Base-by-base conservation (phyloP, 2,113 vertebrate genomes). In the Stigmatopora argus region DNA sequence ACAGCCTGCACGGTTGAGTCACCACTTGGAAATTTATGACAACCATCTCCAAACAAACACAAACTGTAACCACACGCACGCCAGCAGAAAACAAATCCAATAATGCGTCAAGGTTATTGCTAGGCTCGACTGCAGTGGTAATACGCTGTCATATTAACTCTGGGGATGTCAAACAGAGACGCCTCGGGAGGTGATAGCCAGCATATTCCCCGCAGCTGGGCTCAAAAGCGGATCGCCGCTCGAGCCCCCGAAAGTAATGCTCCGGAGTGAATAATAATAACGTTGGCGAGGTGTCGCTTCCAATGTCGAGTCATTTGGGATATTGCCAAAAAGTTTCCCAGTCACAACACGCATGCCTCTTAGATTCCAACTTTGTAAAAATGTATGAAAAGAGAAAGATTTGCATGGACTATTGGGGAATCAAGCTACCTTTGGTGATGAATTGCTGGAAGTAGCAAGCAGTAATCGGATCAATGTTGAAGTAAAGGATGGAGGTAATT, bases 191-290 rank as follows among this genome's bases (percentile, higher is more conserved):
- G 55, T 70, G 72, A 80, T 77, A 41, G 9, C 14, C 71, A 58
- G 74, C 69, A 63, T 35, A 73, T 75, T 63, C 73, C 75, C 74
- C 75, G 61, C 72, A 77, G 82, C 63, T 49, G 45, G 11, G 70
- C 80, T 66, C 69, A 62, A 63, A 31, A 64, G 72, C 48, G 61
- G 72, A 83, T 70, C 62, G 18, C 70, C 79, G 78, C 64, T 82
- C 85, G 79, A 70, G 78, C 81, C 83, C 80, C 84, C 78, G 83
- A 78, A 82, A 82, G 68, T 80, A 83, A 88, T 64, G 38, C 10
- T 49, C 77, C 76, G 51, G 65, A 78, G 71, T 69, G 77, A 81
- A 80, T 83, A 84, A 81, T 79, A 76, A 74, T 75, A 77, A 83
- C 81, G 75, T 84, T 80, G 69, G 79, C 5, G 65, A 79, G 68